A percentile compares a stretch with the other conserved stretches of the same genome.
Evolutionary conservation across 2,888 invertebrate genomes (phyloP).

Genomic region (Pyrochroa serraticornis): DNA sequence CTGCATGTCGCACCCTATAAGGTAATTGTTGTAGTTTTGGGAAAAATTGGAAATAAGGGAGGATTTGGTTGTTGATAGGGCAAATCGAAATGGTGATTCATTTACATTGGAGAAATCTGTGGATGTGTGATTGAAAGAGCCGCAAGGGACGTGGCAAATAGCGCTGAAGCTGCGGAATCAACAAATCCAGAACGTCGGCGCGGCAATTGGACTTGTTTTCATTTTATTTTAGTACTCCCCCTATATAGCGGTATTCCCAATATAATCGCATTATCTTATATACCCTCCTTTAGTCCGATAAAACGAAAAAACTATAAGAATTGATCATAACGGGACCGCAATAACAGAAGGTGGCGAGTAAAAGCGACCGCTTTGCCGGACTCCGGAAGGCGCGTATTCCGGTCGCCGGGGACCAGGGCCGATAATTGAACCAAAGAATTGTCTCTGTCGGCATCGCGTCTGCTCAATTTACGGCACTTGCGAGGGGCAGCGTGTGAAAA

Average conservation of each 20-base stretch:
- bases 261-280: constrained; percentile 56
- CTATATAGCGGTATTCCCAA: constrained; percentile 51
- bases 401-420: constrained; percentile 34
- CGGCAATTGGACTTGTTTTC: constrained; percentile 56
- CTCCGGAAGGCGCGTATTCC: constrained; percentile 27
- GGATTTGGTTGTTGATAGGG: not conserved
- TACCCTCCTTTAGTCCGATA: constrained; percentile 49
- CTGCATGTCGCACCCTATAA: too few relatives aligned
- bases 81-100: constrained; percentile 41
- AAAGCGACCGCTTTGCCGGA: constrained; percentile 28
- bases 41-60: constrained; percentile 2
- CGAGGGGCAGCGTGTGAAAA: constrained; percentile 58
- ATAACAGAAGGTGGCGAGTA: constrained; percentile 31
- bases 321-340: constrained; percentile 45
- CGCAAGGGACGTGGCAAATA: constrained; percentile 49
- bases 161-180: constrained; percentile 46
- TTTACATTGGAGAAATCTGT: constrained; percentile 42
- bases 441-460: constrained; percentile 52
- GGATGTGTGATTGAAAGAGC: constrained; percentile 52
- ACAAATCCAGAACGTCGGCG: constrained; percentile 46
- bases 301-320: constrained; percentile 46
- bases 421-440: constrained; percentile 54
- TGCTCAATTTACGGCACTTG: constrained; percentile 54
- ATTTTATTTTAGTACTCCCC: constrained; percentile 55
- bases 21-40: not conserved